A percentile compares a stretch with the other conserved stretches of the same genome.
Evolutionary conservation across 1,140 invertebrate species (phyloP).

Genomic region (Cydia amplana): DNA sequence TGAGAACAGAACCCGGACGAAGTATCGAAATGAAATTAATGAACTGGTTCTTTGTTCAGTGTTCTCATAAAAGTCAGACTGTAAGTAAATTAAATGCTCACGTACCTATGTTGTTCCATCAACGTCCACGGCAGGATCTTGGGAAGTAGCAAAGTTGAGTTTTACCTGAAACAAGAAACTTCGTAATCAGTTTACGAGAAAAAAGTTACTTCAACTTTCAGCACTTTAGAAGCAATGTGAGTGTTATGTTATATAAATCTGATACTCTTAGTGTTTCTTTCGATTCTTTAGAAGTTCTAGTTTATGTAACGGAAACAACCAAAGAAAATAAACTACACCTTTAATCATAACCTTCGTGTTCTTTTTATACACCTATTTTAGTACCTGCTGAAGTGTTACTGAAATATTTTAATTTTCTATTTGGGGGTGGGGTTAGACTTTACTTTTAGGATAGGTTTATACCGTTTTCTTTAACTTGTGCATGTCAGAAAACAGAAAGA

Average conservation of each 20-base stretch:
- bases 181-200: slow-evolving; percentile 21
- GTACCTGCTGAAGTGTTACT: too few species aligned
- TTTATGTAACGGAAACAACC: not conserved
- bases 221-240: not conserved
- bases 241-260: not conserved
- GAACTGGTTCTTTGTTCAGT: not conserved
- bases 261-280: not conserved
- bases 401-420: too few species aligned
- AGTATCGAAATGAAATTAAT: not conserved
- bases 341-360: too few species aligned
- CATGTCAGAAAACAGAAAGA: too few species aligned
- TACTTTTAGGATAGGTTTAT: too few species aligned
- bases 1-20: too few species aligned
- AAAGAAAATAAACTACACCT: not conserved
- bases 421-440: too few species aligned
- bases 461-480: too few species aligned
- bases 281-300: not conserved
- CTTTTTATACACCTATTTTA: too few species aligned
- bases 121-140: not conserved
- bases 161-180: slow-evolving; percentile 30
- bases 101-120: slow-evolving; percentile 4
- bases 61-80: not conserved
- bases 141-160: slow-evolving; percentile 6
- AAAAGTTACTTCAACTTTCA: slow-evolving; percentile 10
- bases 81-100: slow-evolving; percentile 12